Conservation (phyloP, 2,113 vertebrate genomes). For the Forbesichthys agassizii region DNA sequence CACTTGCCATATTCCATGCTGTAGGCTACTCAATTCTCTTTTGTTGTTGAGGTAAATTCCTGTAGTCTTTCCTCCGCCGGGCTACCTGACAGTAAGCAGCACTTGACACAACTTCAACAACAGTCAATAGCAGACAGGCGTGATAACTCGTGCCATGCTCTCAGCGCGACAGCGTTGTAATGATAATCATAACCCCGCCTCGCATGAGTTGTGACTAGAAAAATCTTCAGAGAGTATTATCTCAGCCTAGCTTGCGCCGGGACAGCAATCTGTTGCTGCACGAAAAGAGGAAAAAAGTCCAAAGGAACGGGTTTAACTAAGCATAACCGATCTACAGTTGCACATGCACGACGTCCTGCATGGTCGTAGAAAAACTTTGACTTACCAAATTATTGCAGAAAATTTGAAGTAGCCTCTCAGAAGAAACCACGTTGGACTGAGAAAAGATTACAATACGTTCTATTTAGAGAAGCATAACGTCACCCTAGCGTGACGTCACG, state of each 20-base stretch:
- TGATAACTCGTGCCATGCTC: neutral
- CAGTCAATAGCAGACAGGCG: conserved; percentile 59
- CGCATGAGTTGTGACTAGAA: neutral
- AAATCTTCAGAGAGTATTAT: neutral
- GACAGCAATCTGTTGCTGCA: conserved; percentile 67
- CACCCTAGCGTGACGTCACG: conserved; percentile 98
- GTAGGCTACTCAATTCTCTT: neutral
- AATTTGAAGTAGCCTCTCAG: conserved; percentile 87
- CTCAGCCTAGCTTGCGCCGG: conserved; percentile 16
- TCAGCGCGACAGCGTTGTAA: neutral
- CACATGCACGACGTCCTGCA: conserved; percentile 59
- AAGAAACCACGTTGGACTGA: conserved; percentile 99
- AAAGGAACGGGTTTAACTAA: conserved; percentile 29
- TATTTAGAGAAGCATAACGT: conserved; percentile 99
- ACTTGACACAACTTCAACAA: conserved; percentile 67
- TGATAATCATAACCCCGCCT: neutral
- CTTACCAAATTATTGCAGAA: conserved; percentile 95
- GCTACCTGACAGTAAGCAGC: conserved; percentile 47
- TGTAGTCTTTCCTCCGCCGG: conserved; percentile 32
- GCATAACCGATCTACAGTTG: conserved; percentile 60
- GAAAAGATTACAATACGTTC: conserved; percentile 99
- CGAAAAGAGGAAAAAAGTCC: conserved; percentile 39
- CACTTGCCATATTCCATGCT: neutral
- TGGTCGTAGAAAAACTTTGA: conserved; percentile 75
- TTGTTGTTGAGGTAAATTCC: conserved; percentile 29